phyloP scores from a whole-genome alignment of 2,113 vertebrate species.

The Pheucticus melanocephalus region DNA sequence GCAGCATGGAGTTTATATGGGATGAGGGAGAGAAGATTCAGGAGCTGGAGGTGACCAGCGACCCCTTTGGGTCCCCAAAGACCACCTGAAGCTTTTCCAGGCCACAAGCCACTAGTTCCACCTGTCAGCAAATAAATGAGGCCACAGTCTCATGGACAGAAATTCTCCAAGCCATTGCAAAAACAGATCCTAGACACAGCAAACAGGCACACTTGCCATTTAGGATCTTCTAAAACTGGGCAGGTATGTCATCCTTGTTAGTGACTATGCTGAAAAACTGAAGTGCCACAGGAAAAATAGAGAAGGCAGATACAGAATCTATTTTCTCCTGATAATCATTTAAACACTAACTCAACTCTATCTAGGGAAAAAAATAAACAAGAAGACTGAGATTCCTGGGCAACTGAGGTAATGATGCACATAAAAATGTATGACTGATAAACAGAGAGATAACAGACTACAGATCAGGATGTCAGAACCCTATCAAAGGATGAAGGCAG shows the following conservation, averaged over 20 bases:
- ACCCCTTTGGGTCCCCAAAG: not conserved
- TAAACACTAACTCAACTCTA: not conserved
- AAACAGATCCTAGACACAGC: not conserved
- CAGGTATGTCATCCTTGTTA: accelerated
- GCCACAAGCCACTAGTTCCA: not conserved
- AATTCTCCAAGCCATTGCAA: not conserved
- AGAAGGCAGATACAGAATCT: not conserved
- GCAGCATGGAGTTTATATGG: accelerated
- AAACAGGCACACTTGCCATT: not conserved
- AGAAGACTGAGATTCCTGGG: not conserved
- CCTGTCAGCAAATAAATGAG: not conserved
- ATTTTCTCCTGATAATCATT: not conserved
- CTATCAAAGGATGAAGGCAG: not conserved
- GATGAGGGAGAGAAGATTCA: not conserved
- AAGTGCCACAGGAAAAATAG: not conserved
- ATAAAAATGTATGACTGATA: not conserved
- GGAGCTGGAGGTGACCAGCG: not conserved
- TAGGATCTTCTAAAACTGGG: not conserved
- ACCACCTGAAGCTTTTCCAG: not conserved
- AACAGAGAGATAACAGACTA: not conserved
- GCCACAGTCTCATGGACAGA: not conserved
- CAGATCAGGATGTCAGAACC: not conserved
- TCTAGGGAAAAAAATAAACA: not conserved
- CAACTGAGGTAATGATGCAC: not conserved
- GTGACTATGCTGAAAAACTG: not conserved